Conservation (phyloP, 2,888 invertebrate species). For the Tethea ocularis region DNA sequence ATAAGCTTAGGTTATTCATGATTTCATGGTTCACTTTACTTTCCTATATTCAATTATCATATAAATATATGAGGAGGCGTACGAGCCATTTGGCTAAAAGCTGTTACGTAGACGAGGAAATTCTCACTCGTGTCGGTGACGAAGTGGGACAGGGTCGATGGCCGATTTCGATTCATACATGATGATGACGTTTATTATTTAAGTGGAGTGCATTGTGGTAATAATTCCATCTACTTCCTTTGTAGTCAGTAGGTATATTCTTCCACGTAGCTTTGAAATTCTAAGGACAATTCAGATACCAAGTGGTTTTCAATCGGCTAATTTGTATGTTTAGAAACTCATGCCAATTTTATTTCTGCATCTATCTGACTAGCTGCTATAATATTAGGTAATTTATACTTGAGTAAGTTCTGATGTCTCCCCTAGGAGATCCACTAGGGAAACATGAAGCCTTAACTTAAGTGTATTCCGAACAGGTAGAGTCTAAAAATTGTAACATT, state of each 20-base stretch:
- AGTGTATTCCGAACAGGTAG: too few relatives aligned
- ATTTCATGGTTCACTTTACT: slow-evolving; percentile 31
- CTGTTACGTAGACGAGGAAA: not conserved
- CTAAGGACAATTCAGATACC: not conserved
- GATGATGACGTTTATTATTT: not conserved
- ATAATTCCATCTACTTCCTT: not conserved
- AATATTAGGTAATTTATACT: too few relatives aligned
- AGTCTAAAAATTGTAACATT: too few relatives aligned
- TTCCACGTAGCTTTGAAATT: not conserved
- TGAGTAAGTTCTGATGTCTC: too few relatives aligned
- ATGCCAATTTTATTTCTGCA: too few relatives aligned
- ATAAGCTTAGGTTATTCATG: slow-evolving; percentile 29
- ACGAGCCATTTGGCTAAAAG: slow-evolving; percentile 9
- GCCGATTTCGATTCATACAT: not conserved
- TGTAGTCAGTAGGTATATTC: not conserved
- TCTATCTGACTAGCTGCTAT: too few relatives aligned
- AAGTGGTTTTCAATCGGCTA: too few relatives aligned
- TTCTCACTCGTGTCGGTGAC: not conserved
- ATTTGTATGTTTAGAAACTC: too few relatives aligned
- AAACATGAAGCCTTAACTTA: too few relatives aligned
- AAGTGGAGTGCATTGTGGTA: not conserved
- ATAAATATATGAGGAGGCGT: not conserved
- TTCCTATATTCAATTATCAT: slow-evolving; percentile 10
- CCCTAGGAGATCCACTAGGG: too few relatives aligned
- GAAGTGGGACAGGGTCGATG: slow-evolving; percentile 4